Evolutionary conservation across 2,888 invertebrate genomes (phyloP).

Genomic region (Acheta domesticus): DNA sequence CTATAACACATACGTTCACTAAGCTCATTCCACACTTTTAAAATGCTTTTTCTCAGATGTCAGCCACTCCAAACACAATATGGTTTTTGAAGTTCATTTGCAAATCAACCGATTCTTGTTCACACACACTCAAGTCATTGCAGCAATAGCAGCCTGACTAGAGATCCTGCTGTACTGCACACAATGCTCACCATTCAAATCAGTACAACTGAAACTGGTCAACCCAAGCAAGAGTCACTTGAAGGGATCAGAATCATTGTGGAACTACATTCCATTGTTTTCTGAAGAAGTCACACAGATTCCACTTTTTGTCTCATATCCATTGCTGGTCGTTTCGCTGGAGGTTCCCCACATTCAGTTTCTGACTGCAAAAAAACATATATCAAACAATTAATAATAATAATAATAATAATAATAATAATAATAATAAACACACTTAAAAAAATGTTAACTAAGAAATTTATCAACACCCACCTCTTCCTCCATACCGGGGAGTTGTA

Average conservation of each 20-base stretch:
- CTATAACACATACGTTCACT: conserved; percentile 7
- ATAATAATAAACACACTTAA: too few species aligned
- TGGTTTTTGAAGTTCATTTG: too few species aligned
- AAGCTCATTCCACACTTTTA: conserved; percentile 1
- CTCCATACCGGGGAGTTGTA: conserved; percentile 68
- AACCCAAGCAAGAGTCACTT: background rate
- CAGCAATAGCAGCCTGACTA: background rate
- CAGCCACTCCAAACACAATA: too few species aligned
- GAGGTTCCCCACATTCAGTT: conserved; percentile 31
- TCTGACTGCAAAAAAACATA: conserved; percentile 25
- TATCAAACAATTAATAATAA: background rate
- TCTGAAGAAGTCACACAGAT: background rate
- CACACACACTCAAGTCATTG: background rate
- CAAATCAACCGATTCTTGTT: background rate
- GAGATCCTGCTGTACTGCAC: conserved; percentile 1
- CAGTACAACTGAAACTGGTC: background rate
- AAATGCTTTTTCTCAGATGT: background rate
- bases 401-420: background rate
- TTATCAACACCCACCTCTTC: conserved; percentile 42
- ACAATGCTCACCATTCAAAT: background rate
- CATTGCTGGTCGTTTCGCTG: conserved; percentile 27
- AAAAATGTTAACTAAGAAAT: background rate
- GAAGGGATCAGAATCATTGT: conserved; percentile 4
- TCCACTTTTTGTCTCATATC: conserved; percentile 26
- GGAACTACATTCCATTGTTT: background rate